These are phyloP conservation scores for Xylota segnis DNA, from an alignment of 2,888 invertebrate genomes.

Conservation along the genomic window DNA sequence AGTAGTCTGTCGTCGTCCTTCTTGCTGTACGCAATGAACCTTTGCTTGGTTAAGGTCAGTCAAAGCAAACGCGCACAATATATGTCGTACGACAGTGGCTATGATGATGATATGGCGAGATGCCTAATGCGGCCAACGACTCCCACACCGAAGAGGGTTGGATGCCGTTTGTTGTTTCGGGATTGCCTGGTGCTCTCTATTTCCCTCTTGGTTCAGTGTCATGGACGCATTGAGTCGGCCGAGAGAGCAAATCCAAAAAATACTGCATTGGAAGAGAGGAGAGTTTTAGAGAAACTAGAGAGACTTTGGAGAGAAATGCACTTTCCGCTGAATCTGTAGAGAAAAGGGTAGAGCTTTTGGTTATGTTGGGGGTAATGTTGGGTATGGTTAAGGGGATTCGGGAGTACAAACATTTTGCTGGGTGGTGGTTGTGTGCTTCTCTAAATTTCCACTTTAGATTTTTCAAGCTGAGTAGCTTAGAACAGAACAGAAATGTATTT, in stretches of 20 bases:
- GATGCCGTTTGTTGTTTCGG: conserved; percentile 44
- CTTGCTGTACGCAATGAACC: conserved; percentile 59
- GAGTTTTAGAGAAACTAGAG: not conserved
- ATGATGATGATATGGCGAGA: conserved; percentile 20
- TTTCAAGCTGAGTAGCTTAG: no score
- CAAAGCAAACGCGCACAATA: conserved; percentile 21
- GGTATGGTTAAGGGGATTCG: not conserved
- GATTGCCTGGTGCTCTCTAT: conserved; percentile 20
- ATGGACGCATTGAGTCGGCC: conserved; percentile 54
- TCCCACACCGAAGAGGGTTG: conserved; percentile 49
- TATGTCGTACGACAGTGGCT: not conserved
- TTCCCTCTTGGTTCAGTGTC: conserved; percentile 59
- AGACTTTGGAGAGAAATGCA: not conserved
- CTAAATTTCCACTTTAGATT: no score
- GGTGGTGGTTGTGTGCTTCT: no score
- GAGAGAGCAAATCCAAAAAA: conserved; percentile 52
- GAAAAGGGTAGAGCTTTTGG: conserved; percentile 40
- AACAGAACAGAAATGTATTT: no score
- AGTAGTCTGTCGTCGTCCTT: conserved; percentile 16
- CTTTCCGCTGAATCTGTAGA: conserved; percentile 62
- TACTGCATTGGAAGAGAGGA: conserved; percentile 67
- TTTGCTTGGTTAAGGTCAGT: conserved; percentile 70
- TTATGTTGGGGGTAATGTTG: not conserved
- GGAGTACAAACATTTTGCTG: conserved; percentile 18
- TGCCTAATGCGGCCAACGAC: conserved; percentile 11